A percentile compares a stretch with the other conserved stretches of the same genome.
Evolutionary conservation across 1,140 invertebrate genomes (phyloP).

Genomic region (Drosophila insularis): DNA sequence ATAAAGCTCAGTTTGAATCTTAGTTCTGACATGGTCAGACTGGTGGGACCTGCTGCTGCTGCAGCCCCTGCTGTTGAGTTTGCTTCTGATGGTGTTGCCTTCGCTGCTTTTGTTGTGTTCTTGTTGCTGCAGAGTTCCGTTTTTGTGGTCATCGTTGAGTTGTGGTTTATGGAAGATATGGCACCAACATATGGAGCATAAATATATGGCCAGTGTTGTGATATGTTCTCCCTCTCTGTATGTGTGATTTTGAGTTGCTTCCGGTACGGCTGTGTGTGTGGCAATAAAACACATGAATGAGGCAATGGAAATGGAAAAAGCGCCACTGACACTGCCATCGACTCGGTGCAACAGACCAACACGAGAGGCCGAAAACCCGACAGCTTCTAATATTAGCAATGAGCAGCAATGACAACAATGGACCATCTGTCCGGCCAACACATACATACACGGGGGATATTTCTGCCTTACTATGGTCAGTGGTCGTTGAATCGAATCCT

Average conservation of each 20-base stretch:
- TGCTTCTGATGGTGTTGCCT: conserved; percentile 30
- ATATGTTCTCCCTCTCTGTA: not conserved
- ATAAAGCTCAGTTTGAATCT: conserved; percentile 44
- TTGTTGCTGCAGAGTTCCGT: conserved; percentile 60
- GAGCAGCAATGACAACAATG: conserved; percentile 73
- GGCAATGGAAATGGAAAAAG: conserved; percentile 35
- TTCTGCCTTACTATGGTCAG: conserved; percentile 2
- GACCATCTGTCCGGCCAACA: conserved; percentile 57
- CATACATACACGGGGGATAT: not conserved
- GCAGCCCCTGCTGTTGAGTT: conserved; percentile 6
- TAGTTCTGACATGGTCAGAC: conserved; percentile 5
- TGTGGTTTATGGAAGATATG: conserved; percentile 78
- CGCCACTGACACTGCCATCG: conserved; percentile 64
- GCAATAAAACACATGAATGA: conserved; percentile 76
- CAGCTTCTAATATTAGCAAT: conserved; percentile 76
- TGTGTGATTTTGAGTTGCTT: conserved; percentile 50
- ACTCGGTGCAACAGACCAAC: conserved; percentile 28
- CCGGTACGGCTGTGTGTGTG: conserved; percentile 48
- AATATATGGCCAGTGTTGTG: conserved; percentile 55
- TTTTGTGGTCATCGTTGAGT: conserved; percentile 58
- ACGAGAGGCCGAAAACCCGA: conserved; percentile 37
- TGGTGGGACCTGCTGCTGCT: not conserved
- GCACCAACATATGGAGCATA: conserved; percentile 76
- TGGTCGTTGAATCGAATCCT: conserved; percentile 62
- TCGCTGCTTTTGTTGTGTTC: conserved; percentile 19